phyloP scores from a whole-genome alignment of 1,140 invertebrate genomes.

The Leptinotarsa texana region DNA sequence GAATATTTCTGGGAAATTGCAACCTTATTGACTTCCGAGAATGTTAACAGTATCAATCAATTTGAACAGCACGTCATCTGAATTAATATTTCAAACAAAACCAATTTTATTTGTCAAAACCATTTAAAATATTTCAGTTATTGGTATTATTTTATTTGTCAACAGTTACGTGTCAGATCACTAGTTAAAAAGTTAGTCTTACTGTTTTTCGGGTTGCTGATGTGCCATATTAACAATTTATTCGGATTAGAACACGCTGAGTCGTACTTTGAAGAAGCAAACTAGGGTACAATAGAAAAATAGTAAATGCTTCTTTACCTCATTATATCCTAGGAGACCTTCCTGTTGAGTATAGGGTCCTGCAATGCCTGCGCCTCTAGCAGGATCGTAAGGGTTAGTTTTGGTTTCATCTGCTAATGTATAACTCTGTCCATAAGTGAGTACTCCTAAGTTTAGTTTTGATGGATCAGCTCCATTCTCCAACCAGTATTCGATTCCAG shows the following conservation, averaged over 20 bases:
- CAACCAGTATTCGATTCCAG: conserved; percentile 50
- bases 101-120: no score
- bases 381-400: conserved; percentile 60
- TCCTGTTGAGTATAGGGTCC: conserved; percentile 62
- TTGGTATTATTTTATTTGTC: not conserved
- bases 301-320: conserved; percentile 61
- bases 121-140: no score
- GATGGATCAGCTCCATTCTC: conserved; percentile 56
- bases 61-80: no score
- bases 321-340: conserved; percentile 68
- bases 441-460: conserved; percentile 70
- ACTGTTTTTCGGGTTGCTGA: no score
- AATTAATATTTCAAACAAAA: no score
- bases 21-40: no score
- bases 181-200: not conserved
- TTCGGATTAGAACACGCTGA: not conserved
- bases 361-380: conserved; percentile 60
- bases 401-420: conserved; percentile 58
- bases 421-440: conserved; percentile 69
- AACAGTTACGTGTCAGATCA: not conserved
- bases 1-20: no score
- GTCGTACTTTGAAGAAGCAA: not conserved
- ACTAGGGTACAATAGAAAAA: not conserved
- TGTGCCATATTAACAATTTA: not conserved
- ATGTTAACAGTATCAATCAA: no score